These are phyloP conservation scores for Drosophila recens DNA, from an alignment of 2,888 invertebrate genomes.

Conservation along the genomic window DNA sequence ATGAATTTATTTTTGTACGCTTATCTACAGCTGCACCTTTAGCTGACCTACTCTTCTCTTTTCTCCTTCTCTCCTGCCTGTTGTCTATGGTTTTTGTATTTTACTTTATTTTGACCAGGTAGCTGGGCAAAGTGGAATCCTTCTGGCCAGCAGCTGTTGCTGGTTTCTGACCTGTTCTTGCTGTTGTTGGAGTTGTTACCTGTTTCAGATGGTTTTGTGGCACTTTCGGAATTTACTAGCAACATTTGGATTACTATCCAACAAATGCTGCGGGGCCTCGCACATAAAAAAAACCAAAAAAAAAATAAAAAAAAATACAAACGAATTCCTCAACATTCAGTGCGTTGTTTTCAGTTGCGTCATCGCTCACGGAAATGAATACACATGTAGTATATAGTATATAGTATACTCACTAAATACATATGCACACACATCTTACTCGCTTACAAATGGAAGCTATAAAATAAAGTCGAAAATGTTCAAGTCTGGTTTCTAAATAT, in stretches of 20 bases:
- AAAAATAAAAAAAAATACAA: no score
- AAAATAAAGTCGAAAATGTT: slow-evolving; percentile 46
- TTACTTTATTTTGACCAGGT: slow-evolving; percentile 27
- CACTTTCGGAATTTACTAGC: slow-evolving; percentile 28
- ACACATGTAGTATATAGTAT: slow-evolving; percentile 12
- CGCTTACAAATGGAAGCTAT: slow-evolving; percentile 23
- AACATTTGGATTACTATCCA: slow-evolving; percentile 47
- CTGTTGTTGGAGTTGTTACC: slow-evolving; percentile 32
- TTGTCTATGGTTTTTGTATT: slow-evolving; percentile 4
- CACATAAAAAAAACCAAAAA: not conserved
- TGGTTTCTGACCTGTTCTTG: slow-evolving; percentile 5
- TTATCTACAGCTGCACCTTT: slow-evolving; percentile 48
- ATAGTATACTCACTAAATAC: slow-evolving; percentile 8
- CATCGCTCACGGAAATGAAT: slow-evolving; percentile 67
- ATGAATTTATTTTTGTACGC: slow-evolving; percentile 11
- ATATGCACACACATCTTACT: slow-evolving; percentile 6
- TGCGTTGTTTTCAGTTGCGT: slow-evolving; percentile 63
- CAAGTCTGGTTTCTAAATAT: slow-evolving; percentile 59
- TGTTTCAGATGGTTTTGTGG: no score
- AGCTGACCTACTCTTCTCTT: slow-evolving; percentile 12
- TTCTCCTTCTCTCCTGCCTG: not conserved
- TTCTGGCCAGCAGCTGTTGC: slow-evolving; percentile 27
- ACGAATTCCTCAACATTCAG: slow-evolving; percentile 65
- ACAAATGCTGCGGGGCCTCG: slow-evolving; percentile 41
- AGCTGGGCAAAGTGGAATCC: slow-evolving; percentile 26